phyloP scores from a whole-genome alignment of 2,797 vertebrate species.

The Leucoraja ocellata region DNA sequence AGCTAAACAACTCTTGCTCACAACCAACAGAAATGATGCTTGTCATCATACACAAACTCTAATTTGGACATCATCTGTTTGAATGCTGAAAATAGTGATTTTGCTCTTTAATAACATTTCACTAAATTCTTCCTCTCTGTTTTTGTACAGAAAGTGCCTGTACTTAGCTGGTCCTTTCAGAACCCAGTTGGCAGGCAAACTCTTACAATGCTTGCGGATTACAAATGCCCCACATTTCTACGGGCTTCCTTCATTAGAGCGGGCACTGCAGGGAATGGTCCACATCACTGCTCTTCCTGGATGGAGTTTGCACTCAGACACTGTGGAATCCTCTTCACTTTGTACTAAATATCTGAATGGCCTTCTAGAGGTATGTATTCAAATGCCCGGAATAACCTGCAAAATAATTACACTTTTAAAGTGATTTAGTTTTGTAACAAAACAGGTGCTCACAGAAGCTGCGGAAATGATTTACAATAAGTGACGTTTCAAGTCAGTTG shows the following conservation, averaged over 20 bases:
- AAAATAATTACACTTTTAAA: neutral
- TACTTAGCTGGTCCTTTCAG: conserved; percentile 69
- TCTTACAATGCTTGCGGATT: conserved; percentile 79
- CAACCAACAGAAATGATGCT: neutral
- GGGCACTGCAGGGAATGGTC: conserved; percentile 79
- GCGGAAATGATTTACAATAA: neutral
- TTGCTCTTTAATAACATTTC: neutral
- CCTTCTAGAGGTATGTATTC: conserved; percentile 74
- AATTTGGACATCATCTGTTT: neutral
- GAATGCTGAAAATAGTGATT: conserved; percentile 25
- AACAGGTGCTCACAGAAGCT: neutral
- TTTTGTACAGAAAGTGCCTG: conserved; percentile 64
- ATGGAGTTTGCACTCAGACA: conserved; percentile 76
- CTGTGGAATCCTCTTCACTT: conserved; percentile 62
- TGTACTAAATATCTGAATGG: conserved; percentile 81
- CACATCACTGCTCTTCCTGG: conserved; percentile 73
- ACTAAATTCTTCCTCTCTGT: neutral
- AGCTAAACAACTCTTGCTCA: too few relatives aligned
- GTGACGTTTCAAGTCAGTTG: neutral
- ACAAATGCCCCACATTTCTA: conserved; percentile 89
- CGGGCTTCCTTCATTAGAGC: conserved; percentile 85
- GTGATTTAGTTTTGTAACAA: neutral
- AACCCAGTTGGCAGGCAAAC: conserved; percentile 77
- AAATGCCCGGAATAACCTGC: neutral
- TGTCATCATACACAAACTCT: neutral